These are phyloP conservation scores for Eristalinus aeneus DNA, from an alignment of 2,888 invertebrate species.

Conservation along the genomic window DNA sequence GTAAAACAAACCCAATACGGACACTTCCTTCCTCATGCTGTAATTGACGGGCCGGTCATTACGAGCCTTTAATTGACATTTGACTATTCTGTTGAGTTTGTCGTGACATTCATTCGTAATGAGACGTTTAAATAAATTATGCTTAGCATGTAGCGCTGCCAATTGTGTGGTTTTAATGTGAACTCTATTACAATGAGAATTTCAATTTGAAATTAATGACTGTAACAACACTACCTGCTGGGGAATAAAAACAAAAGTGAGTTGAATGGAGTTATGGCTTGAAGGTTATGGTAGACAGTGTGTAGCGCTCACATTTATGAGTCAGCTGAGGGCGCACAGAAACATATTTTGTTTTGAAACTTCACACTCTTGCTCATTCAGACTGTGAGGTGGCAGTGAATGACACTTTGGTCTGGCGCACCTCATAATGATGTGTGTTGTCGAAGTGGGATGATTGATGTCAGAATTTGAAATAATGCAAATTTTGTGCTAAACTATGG, in stretches of 20 bases:
- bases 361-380: neutral
- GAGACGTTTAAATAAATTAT: slow-evolving; percentile 19
- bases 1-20: neutral
- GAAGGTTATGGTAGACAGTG: neutral
- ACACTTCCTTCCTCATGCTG: neutral
- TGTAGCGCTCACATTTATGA: neutral
- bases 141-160: slow-evolving; percentile 7
- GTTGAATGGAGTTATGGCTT: neutral
- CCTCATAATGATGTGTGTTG: neutral
- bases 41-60: neutral
- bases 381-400: neutral
- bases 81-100: neutral
- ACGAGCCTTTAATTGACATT: slow-evolving; percentile 19
- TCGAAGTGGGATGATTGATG: neutral
- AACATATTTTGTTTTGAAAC: neutral
- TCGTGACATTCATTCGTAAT: slow-evolving; percentile 26
- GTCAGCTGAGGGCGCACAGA: neutral
- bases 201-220: neutral
- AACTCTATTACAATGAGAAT: neutral
- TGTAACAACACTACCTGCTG: neutral
- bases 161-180: neutral
- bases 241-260: neutral
- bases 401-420: neutral
- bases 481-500: neutral
- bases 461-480: neutral